phyloP scores from a whole-genome alignment of 1,140 invertebrate genomes.

The Neodiprion lecontei region DNA sequence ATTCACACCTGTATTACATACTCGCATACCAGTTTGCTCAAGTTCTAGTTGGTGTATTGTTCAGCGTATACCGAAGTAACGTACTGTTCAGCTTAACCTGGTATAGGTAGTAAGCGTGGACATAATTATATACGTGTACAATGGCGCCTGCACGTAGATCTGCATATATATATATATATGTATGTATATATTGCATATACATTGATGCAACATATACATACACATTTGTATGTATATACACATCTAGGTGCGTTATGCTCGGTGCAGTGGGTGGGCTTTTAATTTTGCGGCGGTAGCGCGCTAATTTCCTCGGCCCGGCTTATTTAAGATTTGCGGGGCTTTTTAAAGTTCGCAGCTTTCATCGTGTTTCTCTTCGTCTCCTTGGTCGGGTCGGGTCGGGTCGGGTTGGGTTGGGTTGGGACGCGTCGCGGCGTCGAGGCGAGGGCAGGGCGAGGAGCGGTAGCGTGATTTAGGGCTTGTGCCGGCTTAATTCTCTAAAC shows the following conservation, averaged over 20 bases:
- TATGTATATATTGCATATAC: too few relatives aligned
- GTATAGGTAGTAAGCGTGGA: too few relatives aligned
- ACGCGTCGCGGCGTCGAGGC: too few relatives aligned
- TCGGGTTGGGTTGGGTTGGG: background rate
- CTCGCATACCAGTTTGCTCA: too few relatives aligned
- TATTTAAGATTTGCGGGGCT: conserved; percentile 11
- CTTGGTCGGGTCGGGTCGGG: background rate
- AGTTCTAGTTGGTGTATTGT: too few relatives aligned
- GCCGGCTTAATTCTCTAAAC: conserved; percentile 50
- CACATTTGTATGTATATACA: background rate
- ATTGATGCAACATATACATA: too few relatives aligned
- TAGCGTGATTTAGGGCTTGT: conserved; percentile 43
- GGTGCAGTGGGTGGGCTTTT: background rate
- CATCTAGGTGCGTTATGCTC: background rate
- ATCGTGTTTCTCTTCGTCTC: conserved; percentile 10
- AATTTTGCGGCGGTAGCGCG: conserved; percentile 1
- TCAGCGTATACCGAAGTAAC: too few relatives aligned
- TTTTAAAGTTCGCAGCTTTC: conserved; percentile 18
- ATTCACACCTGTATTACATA: too few relatives aligned
- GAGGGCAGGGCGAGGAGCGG: conserved; percentile 26
- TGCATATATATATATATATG: too few relatives aligned
- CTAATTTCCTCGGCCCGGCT: background rate
- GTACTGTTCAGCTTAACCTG: too few relatives aligned
- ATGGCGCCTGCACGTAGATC: background rate
- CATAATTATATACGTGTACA: too few relatives aligned